These are phyloP conservation scores for Oscheius myriophilus DNA, from an alignment of 2,888 invertebrate genomes.

Conservation along the genomic window DNA sequence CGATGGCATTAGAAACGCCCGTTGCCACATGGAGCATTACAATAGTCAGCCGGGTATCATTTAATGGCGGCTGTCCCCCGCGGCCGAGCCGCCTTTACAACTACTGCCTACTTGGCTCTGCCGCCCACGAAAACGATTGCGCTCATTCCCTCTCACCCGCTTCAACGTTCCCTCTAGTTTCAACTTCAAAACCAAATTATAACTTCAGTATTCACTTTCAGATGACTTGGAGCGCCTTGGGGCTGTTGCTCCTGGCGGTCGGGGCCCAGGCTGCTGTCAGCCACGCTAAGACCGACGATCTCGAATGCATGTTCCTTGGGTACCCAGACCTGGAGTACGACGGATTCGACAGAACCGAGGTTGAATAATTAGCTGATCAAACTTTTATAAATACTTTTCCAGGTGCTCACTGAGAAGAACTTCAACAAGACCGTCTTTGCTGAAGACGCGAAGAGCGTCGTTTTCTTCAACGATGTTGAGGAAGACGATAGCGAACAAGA, in stretches of 20 bases:
- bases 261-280: constrained; percentile 29
- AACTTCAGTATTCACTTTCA: constrained; percentile 3
- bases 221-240: constrained; percentile 28
- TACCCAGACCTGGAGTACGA: constrained; percentile 71
- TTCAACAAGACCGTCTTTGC: constrained; percentile 71
- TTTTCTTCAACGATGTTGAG: constrained; percentile 71
- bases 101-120: constrained; percentile 30
- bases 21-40: constrained; percentile 30
- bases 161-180: constrained; percentile 1
- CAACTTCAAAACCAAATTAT: neutral
- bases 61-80: constrained; percentile 31
- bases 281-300: constrained; percentile 53
- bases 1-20: constrained; percentile 8
- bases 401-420: constrained; percentile 69
- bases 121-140: constrained; percentile 28
- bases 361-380: constrained; percentile 4
- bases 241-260: constrained; percentile 26
- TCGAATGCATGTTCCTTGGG: constrained; percentile 70
- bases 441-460: constrained; percentile 69
- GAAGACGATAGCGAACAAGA: constrained; percentile 69
- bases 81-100: constrained; percentile 30
- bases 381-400: constrained; percentile 2
- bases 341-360: constrained; percentile 69
- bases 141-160: neutral
- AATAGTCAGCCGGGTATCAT: constrained; percentile 31